A percentile compares a stretch with the other conserved stretches of the same genome.
Conservation (phyloP, 2,113 vertebrate genomes). For the Panurus biarmicus region DNA sequence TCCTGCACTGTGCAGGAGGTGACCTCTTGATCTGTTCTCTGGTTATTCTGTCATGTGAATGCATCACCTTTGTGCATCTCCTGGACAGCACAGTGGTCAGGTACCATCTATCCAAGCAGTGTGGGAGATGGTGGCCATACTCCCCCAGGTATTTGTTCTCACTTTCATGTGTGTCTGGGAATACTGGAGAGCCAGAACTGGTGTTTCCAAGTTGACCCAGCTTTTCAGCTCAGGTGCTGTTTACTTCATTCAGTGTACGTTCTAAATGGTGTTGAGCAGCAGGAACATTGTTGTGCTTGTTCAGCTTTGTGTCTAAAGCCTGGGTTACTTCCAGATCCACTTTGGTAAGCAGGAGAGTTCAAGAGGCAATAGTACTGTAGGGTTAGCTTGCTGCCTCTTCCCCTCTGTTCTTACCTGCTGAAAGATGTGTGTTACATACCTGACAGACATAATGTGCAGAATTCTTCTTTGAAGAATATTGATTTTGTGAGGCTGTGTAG, state of each 20-base stretch:
- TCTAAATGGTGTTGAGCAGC: not conserved
- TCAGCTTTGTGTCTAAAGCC: not conserved
- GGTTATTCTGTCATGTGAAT: no score
- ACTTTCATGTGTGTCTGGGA: fast-evolving
- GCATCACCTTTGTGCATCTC: not conserved
- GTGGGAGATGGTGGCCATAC: not conserved
- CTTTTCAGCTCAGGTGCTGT: not conserved
- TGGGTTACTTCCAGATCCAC: not conserved
- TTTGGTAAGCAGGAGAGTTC: not conserved
- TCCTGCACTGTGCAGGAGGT: not conserved
- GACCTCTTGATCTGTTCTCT: not conserved
- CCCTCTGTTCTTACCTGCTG: not conserved
- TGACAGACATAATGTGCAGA: not conserved
- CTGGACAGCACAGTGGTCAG: not conserved
- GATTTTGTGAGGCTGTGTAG: not conserved
- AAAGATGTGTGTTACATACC: not conserved
- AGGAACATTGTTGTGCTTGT: not conserved
- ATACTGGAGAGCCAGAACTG: not conserved
- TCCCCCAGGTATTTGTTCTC: not conserved
- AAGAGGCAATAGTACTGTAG: not conserved
- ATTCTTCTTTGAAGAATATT: not conserved
- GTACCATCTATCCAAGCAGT: not conserved
- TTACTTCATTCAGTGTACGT: not conserved
- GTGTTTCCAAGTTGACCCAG: not conserved
- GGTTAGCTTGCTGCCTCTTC: not conserved